phyloP scores from a whole-genome alignment of 1,140 invertebrate species.

The Oedothorax gibbosus region DNA sequence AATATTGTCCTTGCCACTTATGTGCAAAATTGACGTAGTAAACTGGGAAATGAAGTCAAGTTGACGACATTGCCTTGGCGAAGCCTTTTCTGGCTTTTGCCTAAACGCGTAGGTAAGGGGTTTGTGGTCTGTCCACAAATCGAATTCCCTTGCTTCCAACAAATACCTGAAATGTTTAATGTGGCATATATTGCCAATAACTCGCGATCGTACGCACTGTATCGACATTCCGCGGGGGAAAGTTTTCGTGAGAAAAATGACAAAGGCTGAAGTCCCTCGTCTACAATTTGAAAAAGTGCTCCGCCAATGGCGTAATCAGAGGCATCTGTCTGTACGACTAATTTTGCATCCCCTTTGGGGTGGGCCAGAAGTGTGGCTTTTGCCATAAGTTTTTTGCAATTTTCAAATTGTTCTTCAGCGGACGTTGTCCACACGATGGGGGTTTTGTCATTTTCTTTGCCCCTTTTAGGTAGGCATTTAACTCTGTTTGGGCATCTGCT shows the following conservation, averaged over 20 bases:
- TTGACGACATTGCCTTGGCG: slow-evolving; percentile 63
- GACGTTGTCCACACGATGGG: slow-evolving; percentile 65
- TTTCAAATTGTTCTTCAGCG: slow-evolving; percentile 66
- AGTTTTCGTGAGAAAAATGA: slow-evolving; percentile 43
- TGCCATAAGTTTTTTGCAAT: slow-evolving; percentile 64
- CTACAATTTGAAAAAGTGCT: slow-evolving; percentile 28
- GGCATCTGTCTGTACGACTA: slow-evolving; percentile 57
- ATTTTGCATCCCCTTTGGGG: slow-evolving; percentile 26
- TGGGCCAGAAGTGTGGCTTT: slow-evolving; percentile 38
- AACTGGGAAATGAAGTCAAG: slow-evolving; percentile 68
- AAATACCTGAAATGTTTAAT: slow-evolving; percentile 64
- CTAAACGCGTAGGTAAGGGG: slow-evolving; percentile 64
- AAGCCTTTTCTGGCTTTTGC: slow-evolving; percentile 46
- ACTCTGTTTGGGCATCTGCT: slow-evolving; percentile 62
- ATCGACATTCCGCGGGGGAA: background rate
- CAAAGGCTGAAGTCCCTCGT: slow-evolving; percentile 53
- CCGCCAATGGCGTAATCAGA: slow-evolving; percentile 47
- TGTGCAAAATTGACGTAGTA: slow-evolving; percentile 66
- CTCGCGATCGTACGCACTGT: slow-evolving; percentile 39
- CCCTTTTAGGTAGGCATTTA: slow-evolving; percentile 67
- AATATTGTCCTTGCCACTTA: slow-evolving; percentile 66
- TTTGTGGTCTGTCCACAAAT: slow-evolving; percentile 65
- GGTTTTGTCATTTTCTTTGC: slow-evolving; percentile 67
- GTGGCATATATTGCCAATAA: slow-evolving; percentile 11
- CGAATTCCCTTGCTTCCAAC: slow-evolving; percentile 65